Percentiles rank a stretch among this genome's conserved stretches.
Evolutionary conservation across 2,888 invertebrate genomes (phyloP).

Genomic region (Catonia carolina): DNA sequence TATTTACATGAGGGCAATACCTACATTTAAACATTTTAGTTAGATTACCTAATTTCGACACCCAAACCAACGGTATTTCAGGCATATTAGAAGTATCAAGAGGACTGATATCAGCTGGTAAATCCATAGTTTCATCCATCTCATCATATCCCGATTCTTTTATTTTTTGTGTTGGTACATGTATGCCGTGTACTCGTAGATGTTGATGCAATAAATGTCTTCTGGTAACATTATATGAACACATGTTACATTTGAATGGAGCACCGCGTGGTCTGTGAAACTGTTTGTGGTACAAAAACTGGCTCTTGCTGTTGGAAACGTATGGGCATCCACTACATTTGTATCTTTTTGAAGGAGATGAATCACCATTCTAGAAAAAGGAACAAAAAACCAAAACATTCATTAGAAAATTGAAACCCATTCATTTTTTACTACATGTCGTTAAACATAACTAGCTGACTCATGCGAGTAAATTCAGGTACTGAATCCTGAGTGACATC

Average conservation of each 20-base stretch:
- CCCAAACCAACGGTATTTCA: constrained; percentile 69
- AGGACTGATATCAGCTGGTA: constrained; percentile 27
- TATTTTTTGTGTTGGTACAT: constrained; percentile 37
- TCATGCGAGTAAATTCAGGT: too few relatives aligned
- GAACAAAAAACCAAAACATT: not conserved
- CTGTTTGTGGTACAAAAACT: constrained; percentile 79
- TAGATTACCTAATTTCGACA: constrained; percentile 62
- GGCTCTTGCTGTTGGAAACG: constrained; percentile 77
- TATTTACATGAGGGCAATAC: constrained; percentile 75
- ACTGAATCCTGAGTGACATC: too few relatives aligned
- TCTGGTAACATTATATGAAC: constrained; percentile 76
- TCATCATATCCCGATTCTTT: constrained; percentile 27
- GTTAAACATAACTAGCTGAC: too few relatives aligned
- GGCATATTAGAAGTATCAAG: constrained; percentile 39
- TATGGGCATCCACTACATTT: constrained; percentile 76
- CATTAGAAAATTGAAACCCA: not conserved
- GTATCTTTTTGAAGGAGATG: constrained; percentile 55
- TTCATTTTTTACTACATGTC: too few relatives aligned
- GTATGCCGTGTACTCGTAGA: constrained; percentile 63
- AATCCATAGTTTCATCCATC: constrained; percentile 15
- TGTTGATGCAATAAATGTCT: constrained; percentile 78
- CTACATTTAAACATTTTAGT: constrained; percentile 80
- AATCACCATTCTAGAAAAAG: constrained; percentile 25
- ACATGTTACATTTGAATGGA: constrained; percentile 72
- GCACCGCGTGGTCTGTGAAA: constrained; percentile 69